Conservation (phyloP, 2,797 vertebrate genomes). For the Fistularia commersonii region DNA sequence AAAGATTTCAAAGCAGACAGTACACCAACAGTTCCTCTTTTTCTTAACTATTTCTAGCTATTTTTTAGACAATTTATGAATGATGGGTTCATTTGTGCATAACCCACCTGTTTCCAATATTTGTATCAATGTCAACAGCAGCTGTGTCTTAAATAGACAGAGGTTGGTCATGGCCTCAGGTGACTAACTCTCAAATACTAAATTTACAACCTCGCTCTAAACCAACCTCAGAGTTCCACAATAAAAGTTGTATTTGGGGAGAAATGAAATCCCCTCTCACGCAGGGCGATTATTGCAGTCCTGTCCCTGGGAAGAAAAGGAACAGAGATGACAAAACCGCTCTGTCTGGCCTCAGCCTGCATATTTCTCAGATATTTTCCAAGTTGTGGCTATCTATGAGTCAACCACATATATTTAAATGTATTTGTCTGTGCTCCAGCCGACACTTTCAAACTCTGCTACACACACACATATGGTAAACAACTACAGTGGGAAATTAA, state of each 20-base stretch:
- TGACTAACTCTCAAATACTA: neutral
- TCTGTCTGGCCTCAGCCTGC: slow-evolving; percentile 51
- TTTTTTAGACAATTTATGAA: no score
- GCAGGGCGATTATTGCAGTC: slow-evolving; percentile 21
- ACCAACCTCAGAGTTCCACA: slow-evolving; percentile 7
- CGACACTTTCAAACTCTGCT: slow-evolving; percentile 12
- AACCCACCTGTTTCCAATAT: no score
- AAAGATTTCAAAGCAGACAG: no score
- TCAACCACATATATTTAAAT: slow-evolving; percentile 57
- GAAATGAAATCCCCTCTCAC: slow-evolving; percentile 28
- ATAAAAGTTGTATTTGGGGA: neutral
- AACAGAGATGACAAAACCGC: slow-evolving; percentile 60
- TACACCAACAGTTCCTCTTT: no score
- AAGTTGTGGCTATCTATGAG: slow-evolving; percentile 54
- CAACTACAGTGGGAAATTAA: slow-evolving; percentile 16
- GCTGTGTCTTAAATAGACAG: no score
- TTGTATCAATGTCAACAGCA: no score
- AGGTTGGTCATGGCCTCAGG: neutral
- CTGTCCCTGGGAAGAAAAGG: slow-evolving; percentile 22
- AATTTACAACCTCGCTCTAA: neutral
- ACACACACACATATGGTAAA: slow-evolving; percentile 3
- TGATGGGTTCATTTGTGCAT: no score
- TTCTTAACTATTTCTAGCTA: no score
- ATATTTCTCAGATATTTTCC: slow-evolving; percentile 76
- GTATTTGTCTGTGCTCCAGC: slow-evolving; percentile 38